Percentiles rank a stretch among this genome's conserved stretches.
phyloP scores from a whole-genome alignment of 2,888 invertebrate species.

The Aleiodes testaceus region DNA sequence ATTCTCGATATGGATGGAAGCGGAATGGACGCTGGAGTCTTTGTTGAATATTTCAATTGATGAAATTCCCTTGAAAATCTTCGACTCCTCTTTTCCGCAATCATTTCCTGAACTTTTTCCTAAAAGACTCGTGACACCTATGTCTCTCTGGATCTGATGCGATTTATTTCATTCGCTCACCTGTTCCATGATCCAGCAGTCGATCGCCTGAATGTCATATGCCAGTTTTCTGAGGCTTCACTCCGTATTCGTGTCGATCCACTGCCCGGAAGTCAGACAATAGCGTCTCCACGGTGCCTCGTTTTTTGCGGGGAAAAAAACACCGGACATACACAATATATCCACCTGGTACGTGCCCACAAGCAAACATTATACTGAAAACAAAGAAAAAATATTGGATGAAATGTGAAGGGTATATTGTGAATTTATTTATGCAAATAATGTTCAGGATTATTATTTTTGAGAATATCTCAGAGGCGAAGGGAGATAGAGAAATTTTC shows the following conservation, averaged over 20 bases:
- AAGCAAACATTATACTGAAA: conserved; percentile 10
- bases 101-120: no score
- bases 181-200: neutral
- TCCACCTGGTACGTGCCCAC: conserved; percentile 25
- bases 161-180: neutral
- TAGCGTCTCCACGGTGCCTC: conserved; percentile 36
- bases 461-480: neutral
- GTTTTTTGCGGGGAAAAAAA: conserved; percentile 25
- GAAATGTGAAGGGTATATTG: neutral
- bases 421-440: no score
- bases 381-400: conserved; percentile 1
- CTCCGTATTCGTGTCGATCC: neutral
- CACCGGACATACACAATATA: conserved; percentile 21
- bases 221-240: neutral
- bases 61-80: neutral
- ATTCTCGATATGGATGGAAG: no score
- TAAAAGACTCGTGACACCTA: no score
- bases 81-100: no score
- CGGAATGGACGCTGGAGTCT: no score
- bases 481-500: neutral
- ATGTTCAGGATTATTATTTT: neutral
- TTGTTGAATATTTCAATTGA: neutral
- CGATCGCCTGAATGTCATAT: conserved; percentile 2
- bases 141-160: no score
- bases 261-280: conserved; percentile 34